Percentiles rank a stretch among this genome's conserved stretches.
Conservation (phyloP, 1,140 invertebrate genomes). For the Zophobas atratus region DNA sequence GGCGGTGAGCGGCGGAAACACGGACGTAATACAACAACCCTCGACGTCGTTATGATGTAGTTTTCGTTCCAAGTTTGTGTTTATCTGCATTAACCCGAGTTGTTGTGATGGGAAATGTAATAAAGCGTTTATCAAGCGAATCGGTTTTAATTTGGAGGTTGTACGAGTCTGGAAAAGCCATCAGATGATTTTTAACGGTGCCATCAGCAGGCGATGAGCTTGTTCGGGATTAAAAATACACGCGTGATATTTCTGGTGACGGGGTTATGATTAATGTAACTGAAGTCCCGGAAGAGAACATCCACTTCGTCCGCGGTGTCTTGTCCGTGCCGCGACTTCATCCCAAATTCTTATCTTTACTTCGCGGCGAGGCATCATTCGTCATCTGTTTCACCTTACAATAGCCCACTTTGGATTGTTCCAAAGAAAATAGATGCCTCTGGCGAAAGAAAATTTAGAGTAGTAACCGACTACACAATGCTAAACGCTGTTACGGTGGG, state of each 20-base stretch:
- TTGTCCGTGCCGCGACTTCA: no score
- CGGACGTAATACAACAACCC: not conserved
- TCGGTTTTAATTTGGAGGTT: not conserved
- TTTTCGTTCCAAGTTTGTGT: slow-evolving; percentile 9
- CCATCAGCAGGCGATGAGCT: not conserved
- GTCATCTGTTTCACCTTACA: no score
- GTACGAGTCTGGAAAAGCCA: not conserved
- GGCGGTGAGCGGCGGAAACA: not conserved
- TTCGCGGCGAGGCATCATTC: no score
- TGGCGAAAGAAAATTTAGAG: no score
- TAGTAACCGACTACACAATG: no score
- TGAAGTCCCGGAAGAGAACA: not conserved
- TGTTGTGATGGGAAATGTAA: slow-evolving; percentile 25
- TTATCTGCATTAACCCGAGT: slow-evolving; percentile 7
- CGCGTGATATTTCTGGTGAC: slow-evolving; percentile 17
- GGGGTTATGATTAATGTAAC: not conserved
- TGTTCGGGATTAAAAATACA: slow-evolving; percentile 29
- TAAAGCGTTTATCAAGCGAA: slow-evolving; percentile 24
- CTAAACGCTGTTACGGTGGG: no score
- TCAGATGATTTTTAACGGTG: slow-evolving; percentile 16
- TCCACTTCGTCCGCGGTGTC: no score
- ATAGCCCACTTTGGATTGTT: no score
- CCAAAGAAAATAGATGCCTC: no score
- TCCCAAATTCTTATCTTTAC: no score
- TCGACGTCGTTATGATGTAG: slow-evolving; percentile 6